Base-by-base conservation (phyloP, 1,140 invertebrate species). In the Drosophila tristis region DNA sequence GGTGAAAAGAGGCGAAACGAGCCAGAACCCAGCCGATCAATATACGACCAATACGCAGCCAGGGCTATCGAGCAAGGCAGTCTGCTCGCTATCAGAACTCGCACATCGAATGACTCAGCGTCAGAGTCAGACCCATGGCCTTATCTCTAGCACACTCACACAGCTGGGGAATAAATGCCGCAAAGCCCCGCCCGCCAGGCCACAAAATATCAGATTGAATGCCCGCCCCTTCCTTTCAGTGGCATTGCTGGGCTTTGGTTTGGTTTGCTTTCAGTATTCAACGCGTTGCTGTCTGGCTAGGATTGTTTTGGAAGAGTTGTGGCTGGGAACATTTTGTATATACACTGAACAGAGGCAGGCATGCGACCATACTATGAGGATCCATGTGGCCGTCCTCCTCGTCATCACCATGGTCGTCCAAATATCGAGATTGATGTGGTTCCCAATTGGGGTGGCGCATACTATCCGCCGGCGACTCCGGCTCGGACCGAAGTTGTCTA, bases 361-460 rank as follows among this genome's bases (percentile, higher is more conserved):
- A 87, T 87, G 82, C 84, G 84, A 48, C 53, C 42, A 47, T 82
- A 81, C 60, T 90, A 90, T 90, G 87, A 87, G 64, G 61, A 90
- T 90, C 68, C 86, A 63, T 90, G 65, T 75, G 66, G 79, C 73
- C 77, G 57, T 90, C 73, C 75, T 68, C 16, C 79, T 90, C 65
- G 74, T 77, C 78, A 90, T 87, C 66, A 78, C 81, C 66, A 80
- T 90, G 65, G 65, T 90, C 87, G 87, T 74, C 87, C 87, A 90
- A 86, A 86, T 90, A 71, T 90, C 81, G 87, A 90, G 23, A 80
- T 90, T 90, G 87, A 90, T 90, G 74, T 90, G 76, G 66, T 90
- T 78, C 48, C 87, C 81, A 73, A 70, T 66, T 87, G 82, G 63
- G 66, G 87, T 90, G 87, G 71, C 61, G 43, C 62, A 53, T 89